Evolutionary conservation across 2,888 invertebrate genomes (phyloP), one percentile per base, ranked within the genome.

Genomic region (Idaea straminata): DNA sequence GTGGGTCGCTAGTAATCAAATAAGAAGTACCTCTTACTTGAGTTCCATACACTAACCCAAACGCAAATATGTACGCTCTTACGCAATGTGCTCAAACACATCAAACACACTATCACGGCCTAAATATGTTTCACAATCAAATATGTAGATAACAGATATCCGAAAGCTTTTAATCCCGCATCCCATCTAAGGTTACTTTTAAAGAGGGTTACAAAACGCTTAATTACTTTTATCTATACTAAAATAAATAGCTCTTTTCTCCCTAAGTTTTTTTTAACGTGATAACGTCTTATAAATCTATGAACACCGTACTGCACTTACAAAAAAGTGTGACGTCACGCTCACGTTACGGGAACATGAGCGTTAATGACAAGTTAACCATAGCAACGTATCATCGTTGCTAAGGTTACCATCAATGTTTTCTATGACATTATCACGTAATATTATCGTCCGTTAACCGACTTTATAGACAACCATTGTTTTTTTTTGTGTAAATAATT

Each of bases 121-220:
- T 15, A 36, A 64, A 38, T 61, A 62, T 36, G 35, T 66, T 67
- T 61, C 64, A 38, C 61, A 64, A 67, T 58, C 59, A 62, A 68
- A 61, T 35, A n/a, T n/a, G n/a, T n/a, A 67, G 67, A 70, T 73
- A 63, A 71, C 64, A 61, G 36, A 64, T 36, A 25, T 15, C 34
- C 34, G 47, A 63, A 64, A 64, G 65, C 65, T 62, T 68, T 66
- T 68, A 65, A 69, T 70, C 64, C 65, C 66, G n/a, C n/a, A 64
- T 70, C 59, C 34, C 38, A 38, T 62, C 15, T 58, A 47, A 65
- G 68, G 64, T 65, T 62, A 68, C 66, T 67, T 16, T 47, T 47
- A 25, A n/a, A 25, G 25, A 25, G 25, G 25, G 25, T 25, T 25
- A 25, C 2, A 25, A 25, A 25, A 57, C 10, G 57, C 57, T 3